Evolutionary conservation across 2,797 vertebrate species (phyloP).

Genomic region (Glossophaga mutica): DNA sequence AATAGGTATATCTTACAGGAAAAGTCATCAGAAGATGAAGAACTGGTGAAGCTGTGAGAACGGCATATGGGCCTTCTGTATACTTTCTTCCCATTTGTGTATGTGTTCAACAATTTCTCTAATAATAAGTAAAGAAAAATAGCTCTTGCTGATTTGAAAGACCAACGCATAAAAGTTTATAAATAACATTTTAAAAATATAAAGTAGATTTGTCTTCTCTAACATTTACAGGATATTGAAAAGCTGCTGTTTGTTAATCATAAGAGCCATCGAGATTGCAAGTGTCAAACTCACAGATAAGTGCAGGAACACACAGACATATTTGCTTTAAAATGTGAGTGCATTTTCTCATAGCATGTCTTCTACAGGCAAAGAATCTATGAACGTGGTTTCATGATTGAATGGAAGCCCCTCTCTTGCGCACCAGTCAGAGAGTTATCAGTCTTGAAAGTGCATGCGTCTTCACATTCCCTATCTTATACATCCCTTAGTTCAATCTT

Average conservation of each 20-base stretch:
- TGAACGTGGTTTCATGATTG: background rate
- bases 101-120: background rate
- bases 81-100: background rate
- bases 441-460: background rate
- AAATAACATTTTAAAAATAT: background rate
- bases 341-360: background rate
- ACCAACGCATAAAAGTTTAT: background rate
- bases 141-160: background rate
- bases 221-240: background rate
- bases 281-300: background rate
- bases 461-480: background rate
- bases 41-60: background rate
- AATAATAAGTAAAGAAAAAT: background rate
- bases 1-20: background rate
- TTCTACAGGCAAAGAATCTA: background rate
- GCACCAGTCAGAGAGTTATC: background rate
- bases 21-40: background rate
- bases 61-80: background rate
- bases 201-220: background rate
- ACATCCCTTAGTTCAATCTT: background rate
- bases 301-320: background rate
- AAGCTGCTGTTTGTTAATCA: background rate
- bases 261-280: background rate
- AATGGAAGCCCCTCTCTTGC: background rate
- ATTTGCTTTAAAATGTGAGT: background rate